Evolutionary conservation across 2,888 invertebrate genomes (phyloP).

Genomic region (Gastrophysa polygoni): DNA sequence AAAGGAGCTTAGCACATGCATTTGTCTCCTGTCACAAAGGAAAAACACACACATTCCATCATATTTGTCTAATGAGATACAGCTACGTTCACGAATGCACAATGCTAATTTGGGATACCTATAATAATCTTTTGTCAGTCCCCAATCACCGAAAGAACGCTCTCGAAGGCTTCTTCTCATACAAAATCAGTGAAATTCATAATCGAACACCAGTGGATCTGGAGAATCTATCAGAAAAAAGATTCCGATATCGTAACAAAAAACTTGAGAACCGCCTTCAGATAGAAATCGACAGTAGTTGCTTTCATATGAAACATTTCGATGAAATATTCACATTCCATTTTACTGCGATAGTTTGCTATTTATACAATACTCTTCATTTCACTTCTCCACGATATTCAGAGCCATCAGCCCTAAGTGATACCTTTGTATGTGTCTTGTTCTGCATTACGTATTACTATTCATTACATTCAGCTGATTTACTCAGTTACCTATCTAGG

Average conservation of each 20-base stretch:
- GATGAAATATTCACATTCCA: too few species aligned
- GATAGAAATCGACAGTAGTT: too few species aligned
- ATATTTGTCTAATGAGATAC: neutral
- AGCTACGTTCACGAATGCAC: neutral
- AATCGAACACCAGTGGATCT: neutral
- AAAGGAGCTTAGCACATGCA: neutral
- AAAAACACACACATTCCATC: neutral
- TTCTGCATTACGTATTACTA: too few species aligned
- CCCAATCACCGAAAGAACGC: neutral
- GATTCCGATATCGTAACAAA: neutral
- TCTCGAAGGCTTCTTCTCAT: neutral
- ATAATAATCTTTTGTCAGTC: neutral
- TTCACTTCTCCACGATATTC: too few species aligned
- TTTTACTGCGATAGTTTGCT: too few species aligned
- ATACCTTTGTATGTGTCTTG: too few species aligned
- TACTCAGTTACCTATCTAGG: too few species aligned
- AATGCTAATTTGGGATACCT: neutral
- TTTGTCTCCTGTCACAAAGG: neutral
- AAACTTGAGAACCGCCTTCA: too few species aligned
- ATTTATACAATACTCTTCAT: too few species aligned
- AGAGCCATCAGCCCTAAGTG: too few species aligned
- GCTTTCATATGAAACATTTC: too few species aligned
- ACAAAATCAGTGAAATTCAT: neutral
- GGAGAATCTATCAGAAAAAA: neutral
- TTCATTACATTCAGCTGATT: too few species aligned